These are phyloP conservation scores for Solea solea DNA, from an alignment of 2,113 vertebrate species.

Conservation along the genomic window DNA sequence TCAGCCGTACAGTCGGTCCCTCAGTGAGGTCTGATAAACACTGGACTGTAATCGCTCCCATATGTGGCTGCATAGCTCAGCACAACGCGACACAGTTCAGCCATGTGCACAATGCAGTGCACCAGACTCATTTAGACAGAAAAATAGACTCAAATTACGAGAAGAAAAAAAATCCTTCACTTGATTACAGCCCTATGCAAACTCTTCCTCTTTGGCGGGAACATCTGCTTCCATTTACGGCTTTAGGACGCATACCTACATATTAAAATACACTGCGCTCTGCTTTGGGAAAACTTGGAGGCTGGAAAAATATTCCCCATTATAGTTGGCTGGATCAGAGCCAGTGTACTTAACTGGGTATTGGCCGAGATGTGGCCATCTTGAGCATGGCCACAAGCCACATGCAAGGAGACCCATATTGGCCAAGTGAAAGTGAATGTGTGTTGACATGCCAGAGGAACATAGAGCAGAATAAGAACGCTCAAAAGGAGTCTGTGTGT, in stretches of 20 bases:
- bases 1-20: slow-evolving; percentile 57
- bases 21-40: slow-evolving; percentile 75
- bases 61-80: slow-evolving; percentile 77
- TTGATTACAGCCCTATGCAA: slow-evolving; percentile 82
- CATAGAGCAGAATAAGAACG: not conserved
- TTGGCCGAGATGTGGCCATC: slow-evolving; percentile 52
- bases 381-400: slow-evolving; percentile 48
- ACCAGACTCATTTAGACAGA: slow-evolving; percentile 65
- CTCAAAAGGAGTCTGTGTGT: slow-evolving; percentile 27
- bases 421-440: slow-evolving; percentile 28
- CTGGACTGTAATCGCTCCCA: slow-evolving; percentile 80
- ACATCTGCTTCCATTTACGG: slow-evolving; percentile 86
- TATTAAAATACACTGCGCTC: slow-evolving; percentile 68
- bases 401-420: slow-evolving; percentile 30
- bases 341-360: slow-evolving; percentile 54
- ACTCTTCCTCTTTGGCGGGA: slow-evolving; percentile 61
- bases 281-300: slow-evolving; percentile 57
- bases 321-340: slow-evolving; percentile 67
- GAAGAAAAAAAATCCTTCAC: slow-evolving; percentile 35
- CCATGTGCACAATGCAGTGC: slow-evolving; percentile 53
- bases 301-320: slow-evolving; percentile 73
- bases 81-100: slow-evolving; percentile 45
- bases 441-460: slow-evolving; percentile 7
- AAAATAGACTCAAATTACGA: slow-evolving; percentile 75
- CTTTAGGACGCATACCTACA: slow-evolving; percentile 78